Evolutionary conservation across 2,113 vertebrate genomes (phyloP).

Genomic region (Hepsetus odoe): DNA sequence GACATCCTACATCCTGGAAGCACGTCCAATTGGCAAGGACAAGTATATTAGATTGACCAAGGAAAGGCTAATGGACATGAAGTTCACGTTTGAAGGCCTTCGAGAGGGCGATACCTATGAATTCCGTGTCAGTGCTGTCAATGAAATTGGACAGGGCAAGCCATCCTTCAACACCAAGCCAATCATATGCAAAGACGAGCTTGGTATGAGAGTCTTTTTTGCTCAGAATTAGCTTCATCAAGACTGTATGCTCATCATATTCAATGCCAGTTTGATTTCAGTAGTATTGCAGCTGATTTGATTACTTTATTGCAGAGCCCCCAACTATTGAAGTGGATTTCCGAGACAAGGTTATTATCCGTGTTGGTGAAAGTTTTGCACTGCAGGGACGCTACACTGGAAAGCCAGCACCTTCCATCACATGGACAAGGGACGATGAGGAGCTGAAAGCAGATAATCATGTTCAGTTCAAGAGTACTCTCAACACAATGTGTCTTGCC

Average conservation of each 20-base stretch:
- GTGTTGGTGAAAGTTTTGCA: constrained; percentile 91
- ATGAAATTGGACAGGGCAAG: constrained; percentile 92
- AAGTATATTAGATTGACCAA: constrained; percentile 89
- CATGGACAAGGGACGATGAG: constrained; percentile 87
- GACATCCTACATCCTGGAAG: constrained; percentile 91
- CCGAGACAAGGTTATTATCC: constrained; percentile 89
- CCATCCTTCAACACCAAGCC: constrained; percentile 95
- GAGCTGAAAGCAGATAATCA: constrained; percentile 87
- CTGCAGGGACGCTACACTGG: constrained; percentile 90
- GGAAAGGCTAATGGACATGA: constrained; percentile 88
- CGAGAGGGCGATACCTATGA: constrained; percentile 94
- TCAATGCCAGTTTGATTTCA: background rate
- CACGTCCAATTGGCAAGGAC: constrained; percentile 94
- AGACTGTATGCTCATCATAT: background rate
- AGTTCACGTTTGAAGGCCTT: constrained; percentile 85
- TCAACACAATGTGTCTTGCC: constrained; percentile 84
- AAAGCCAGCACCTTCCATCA: constrained; percentile 90
- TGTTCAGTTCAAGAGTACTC: constrained; percentile 85
- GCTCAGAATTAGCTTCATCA: background rate
- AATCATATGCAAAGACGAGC: constrained; percentile 94
- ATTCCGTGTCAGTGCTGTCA: constrained; percentile 92
- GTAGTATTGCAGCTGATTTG: background rate
- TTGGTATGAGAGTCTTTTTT: constrained; percentile 79
- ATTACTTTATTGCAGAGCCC: constrained; percentile 79
- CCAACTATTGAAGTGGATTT: constrained; percentile 95